Percentiles rank a stretch among this genome's conserved stretches.
These are phyloP conservation scores for Clinocottus analis DNA, from an alignment of 2,113 vertebrate genomes.

Conservation along the genomic window DNA sequence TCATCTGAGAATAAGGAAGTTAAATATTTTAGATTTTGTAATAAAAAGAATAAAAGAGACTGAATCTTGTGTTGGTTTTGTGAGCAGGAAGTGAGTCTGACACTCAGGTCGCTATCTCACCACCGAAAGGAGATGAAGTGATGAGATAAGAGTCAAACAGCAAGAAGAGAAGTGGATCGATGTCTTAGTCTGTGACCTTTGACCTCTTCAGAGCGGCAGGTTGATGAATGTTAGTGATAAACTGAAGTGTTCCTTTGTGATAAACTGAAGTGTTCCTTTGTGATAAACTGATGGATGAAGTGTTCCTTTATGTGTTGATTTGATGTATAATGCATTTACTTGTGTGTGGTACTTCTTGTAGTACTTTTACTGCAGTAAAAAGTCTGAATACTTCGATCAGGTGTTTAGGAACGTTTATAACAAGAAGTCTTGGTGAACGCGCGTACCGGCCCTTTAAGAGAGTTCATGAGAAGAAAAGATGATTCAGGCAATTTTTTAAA, in stretches of 20 bases:
- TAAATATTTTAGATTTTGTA: background rate
- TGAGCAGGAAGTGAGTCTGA: background rate
- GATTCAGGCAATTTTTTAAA: background rate
- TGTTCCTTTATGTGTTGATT: no score
- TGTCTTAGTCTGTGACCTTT: background rate
- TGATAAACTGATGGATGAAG: no score
- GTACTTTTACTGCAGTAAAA: background rate
- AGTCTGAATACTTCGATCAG: background rate
- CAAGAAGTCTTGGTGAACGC: no score
- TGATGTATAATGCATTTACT: no score
- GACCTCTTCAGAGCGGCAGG: background rate
- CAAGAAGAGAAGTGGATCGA: background rate
- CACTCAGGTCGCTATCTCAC: conserved; percentile 26
- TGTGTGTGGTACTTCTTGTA: no score
- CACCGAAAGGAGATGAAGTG: conserved; percentile 9
- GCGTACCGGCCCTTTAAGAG: conserved; percentile 5
- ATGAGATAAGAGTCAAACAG: background rate
- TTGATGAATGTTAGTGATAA: background rate
- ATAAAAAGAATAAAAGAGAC: background rate
- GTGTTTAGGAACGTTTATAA: no score
- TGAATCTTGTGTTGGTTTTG: background rate
- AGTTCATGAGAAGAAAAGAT: conserved; percentile 27
- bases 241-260: no score
- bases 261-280: no score
- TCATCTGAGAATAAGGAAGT: background rate